Evolutionary conservation across 2,113 vertebrate genomes (phyloP).

Genomic region (Coptodon bakossiorum): DNA sequence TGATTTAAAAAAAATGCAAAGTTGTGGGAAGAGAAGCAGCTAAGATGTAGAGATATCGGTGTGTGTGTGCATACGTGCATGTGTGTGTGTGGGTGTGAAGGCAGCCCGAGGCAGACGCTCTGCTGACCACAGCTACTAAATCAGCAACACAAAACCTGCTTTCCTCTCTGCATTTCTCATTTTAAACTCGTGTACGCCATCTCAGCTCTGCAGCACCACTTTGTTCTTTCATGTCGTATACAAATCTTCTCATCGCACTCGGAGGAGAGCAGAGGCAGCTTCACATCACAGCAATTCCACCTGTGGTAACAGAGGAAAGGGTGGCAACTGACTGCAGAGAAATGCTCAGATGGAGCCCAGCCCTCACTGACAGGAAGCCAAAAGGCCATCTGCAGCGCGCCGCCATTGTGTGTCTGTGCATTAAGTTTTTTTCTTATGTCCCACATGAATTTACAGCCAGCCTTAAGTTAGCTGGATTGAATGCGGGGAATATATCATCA

Average conservation of each 20-base stretch:
- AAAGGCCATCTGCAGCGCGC: slow-evolving; percentile 26
- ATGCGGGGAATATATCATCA: background rate
- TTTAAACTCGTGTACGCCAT: background rate
- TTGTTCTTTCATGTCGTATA: background rate
- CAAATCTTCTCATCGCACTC: background rate
- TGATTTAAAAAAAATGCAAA: background rate
- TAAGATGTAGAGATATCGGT: background rate
- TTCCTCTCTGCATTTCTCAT: background rate
- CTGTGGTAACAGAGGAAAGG: background rate
- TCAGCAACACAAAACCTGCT: background rate
- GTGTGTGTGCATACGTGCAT: background rate
- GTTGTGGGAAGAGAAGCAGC: background rate
- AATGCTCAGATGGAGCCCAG: background rate
- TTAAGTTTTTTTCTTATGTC: slow-evolving; percentile 26
- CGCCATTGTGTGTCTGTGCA: slow-evolving; percentile 25
- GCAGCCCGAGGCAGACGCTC: background rate
- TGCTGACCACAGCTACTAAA: background rate
- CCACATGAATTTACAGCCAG: slow-evolving; percentile 30
- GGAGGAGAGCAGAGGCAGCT: background rate
- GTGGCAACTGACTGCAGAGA: background rate
- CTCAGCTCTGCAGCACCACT: background rate
- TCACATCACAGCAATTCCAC: background rate
- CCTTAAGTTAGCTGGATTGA: background rate
- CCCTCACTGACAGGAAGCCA: slow-evolving; percentile 3
- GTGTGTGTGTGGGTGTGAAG: background rate